Conservation (phyloP, 2,113 vertebrate genomes). For the Tamias sibiricus region DNA sequence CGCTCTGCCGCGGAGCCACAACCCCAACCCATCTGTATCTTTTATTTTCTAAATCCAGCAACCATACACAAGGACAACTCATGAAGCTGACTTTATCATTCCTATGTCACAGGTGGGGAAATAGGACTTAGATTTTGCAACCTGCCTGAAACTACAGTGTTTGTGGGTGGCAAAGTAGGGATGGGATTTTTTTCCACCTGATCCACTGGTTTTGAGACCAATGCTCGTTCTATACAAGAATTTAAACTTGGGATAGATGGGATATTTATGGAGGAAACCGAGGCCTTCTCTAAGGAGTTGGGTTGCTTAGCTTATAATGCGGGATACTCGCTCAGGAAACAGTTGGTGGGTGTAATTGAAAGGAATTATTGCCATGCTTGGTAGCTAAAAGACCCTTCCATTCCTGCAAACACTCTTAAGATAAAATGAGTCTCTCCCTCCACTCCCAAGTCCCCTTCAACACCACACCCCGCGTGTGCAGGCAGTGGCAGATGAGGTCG, state of each 20-base stretch:
- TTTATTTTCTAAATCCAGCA: not conserved
- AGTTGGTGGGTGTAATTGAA: not conserved
- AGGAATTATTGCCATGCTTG: not conserved
- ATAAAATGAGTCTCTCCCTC: not conserved
- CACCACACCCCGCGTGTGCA: not conserved
- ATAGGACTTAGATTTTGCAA: not conserved
- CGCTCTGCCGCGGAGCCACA: too few species aligned
- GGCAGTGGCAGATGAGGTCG: constrained; percentile 54
- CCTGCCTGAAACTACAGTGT: not conserved
- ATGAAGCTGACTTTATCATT: not conserved
- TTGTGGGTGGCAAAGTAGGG: not conserved
- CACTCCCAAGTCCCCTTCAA: not conserved
- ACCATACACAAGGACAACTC: not conserved
- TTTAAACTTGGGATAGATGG: not conserved
- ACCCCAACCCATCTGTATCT: too few species aligned
- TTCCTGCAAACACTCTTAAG: not conserved
- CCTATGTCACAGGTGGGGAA: not conserved
- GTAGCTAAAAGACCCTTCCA: not conserved
- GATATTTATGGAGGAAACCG: not conserved
- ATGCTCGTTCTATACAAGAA: not conserved
- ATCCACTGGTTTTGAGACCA: not conserved
- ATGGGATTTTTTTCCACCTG: not conserved
- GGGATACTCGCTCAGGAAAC: not conserved
- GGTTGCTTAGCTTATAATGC: not conserved
- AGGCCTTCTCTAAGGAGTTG: not conserved